phyloP scores from a whole-genome alignment of 2,888 invertebrate genomes.

The Neoascia interrupta region DNA sequence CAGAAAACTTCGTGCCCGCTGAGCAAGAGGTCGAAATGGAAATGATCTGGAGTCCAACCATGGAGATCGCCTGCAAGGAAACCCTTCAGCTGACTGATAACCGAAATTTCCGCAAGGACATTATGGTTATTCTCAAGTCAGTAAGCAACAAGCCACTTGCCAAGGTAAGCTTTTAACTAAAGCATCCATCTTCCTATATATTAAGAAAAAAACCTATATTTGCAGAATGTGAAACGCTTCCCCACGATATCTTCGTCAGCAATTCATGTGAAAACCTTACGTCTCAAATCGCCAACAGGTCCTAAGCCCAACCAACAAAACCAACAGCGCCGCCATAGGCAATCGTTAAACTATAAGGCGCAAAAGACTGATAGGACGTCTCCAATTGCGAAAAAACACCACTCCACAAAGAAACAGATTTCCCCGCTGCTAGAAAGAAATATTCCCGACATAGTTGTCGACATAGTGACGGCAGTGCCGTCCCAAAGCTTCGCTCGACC shows the following conservation, averaged over 20 bases:
- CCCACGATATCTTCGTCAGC: constrained; percentile 74
- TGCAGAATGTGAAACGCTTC: constrained; percentile 75
- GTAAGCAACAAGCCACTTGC: constrained; percentile 74
- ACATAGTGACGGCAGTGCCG: not conserved
- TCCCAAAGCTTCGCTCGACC: constrained; percentile 10
- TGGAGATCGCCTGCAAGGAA: constrained; percentile 83
- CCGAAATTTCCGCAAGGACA: constrained; percentile 84
- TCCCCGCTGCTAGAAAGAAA: constrained; percentile 75
- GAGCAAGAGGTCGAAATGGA: constrained; percentile 81
- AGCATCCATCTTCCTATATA: not conserved
- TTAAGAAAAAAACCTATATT: not conserved
- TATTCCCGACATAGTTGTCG: constrained; percentile 47
- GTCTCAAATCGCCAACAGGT: constrained; percentile 77
- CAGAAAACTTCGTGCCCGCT: constrained; percentile 81
- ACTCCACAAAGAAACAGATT: constrained; percentile 47
- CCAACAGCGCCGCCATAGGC: constrained; percentile 70
- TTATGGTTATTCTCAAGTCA: constrained; percentile 84
- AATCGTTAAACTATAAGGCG: constrained; percentile 46
- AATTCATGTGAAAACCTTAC: constrained; percentile 74
- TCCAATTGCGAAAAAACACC: constrained; percentile 15
- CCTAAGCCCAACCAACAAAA: constrained; percentile 76
- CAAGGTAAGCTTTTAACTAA: constrained; percentile 73
- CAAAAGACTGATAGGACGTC: constrained; percentile 61
- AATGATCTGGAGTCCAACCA: constrained; percentile 84
- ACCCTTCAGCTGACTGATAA: constrained; percentile 84